phyloP scores from a whole-genome alignment of 2,113 vertebrate species.

The Genyomyrus donnyi region DNA sequence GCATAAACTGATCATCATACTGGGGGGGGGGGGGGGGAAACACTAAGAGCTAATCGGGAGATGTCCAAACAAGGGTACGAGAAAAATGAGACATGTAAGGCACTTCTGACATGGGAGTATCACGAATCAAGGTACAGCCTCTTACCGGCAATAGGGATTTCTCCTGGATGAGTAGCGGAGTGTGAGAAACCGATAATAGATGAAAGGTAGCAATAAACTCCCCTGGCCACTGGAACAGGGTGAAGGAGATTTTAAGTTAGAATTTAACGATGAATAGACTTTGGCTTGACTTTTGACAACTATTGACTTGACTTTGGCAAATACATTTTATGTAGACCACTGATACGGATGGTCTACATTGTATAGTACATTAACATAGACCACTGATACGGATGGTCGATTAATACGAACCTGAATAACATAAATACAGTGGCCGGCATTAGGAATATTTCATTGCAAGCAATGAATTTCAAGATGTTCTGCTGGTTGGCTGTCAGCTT shows the following conservation, averaged over 20 bases:
- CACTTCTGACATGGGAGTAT: not conserved
- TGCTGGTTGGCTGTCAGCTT: constrained; percentile 90
- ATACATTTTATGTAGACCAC: not conserved
- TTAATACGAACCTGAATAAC: constrained; percentile 81
- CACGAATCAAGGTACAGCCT: not conserved
- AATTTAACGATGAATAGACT: not conserved
- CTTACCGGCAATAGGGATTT: constrained; percentile 97
- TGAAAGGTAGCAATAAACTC: constrained; percentile 91
- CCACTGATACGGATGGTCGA: not conserved
- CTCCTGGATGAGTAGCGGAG: constrained; percentile 90
- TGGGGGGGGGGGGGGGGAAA: not conserved
- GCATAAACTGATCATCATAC: not conserved
- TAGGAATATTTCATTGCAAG: constrained; percentile 96
- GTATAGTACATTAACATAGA: too few species aligned
- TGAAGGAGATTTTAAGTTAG: not conserved
- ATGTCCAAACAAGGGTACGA: not conserved
- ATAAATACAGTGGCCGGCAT: constrained; percentile 98
- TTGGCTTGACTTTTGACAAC: too few species aligned
- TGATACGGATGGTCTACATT: too few species aligned
- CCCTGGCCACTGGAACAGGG: constrained; percentile 78
- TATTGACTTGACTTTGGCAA: not conserved
- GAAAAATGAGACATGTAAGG: not conserved
- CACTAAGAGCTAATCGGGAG: not conserved
- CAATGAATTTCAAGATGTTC: constrained; percentile 95
- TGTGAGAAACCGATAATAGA: constrained; percentile 94